Conservation (phyloP, 92 coral and sea anemone genomes). For the Desmophyllum pertusum region DNA sequence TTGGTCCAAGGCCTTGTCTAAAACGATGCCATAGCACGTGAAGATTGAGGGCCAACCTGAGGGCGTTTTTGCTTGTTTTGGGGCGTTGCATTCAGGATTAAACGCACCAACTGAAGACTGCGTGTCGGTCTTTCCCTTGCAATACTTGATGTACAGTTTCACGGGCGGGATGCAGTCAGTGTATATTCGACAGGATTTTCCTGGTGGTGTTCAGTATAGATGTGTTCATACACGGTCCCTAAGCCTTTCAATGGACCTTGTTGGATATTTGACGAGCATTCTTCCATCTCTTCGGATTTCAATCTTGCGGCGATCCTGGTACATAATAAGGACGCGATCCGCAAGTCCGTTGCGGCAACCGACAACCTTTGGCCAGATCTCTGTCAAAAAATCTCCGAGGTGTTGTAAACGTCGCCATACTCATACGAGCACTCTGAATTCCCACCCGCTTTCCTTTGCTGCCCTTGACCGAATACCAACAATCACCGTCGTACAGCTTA, state of each 20-base stretch:
- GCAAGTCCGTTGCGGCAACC: slow-evolving; percentile 43
- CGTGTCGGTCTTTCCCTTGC: slow-evolving; percentile 42
- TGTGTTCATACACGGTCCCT: slow-evolving; percentile 47
- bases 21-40: slow-evolving; percentile 53
- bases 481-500: slow-evolving; percentile 48
- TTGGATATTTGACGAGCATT: slow-evolving; percentile 23
- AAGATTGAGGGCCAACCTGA: slow-evolving; percentile 48
- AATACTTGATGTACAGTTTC: slow-evolving; percentile 46
- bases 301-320: neutral
- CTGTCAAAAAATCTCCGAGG: slow-evolving; percentile 43
- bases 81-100: slow-evolving; percentile 59
- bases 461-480: slow-evolving; percentile 57
- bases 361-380: slow-evolving; percentile 57
- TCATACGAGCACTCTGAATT: slow-evolving; percentile 37
- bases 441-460: slow-evolving; percentile 58
- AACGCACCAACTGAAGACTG: slow-evolving; percentile 20
- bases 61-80: slow-evolving; percentile 46
- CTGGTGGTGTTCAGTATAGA: slow-evolving; percentile 50
- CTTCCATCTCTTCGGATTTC: slow-evolving; percentile 52
- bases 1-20: slow-evolving; percentile 45
- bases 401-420: slow-evolving; percentile 44
- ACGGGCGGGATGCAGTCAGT: slow-evolving; percentile 42
- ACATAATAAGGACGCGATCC: slow-evolving; percentile 31
- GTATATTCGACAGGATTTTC: slow-evolving; percentile 44
- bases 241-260: slow-evolving; percentile 40